These are phyloP conservation scores for Odontocolon sp. DNA, from an alignment of 2,888 invertebrate species.

Conservation along the genomic window DNA sequence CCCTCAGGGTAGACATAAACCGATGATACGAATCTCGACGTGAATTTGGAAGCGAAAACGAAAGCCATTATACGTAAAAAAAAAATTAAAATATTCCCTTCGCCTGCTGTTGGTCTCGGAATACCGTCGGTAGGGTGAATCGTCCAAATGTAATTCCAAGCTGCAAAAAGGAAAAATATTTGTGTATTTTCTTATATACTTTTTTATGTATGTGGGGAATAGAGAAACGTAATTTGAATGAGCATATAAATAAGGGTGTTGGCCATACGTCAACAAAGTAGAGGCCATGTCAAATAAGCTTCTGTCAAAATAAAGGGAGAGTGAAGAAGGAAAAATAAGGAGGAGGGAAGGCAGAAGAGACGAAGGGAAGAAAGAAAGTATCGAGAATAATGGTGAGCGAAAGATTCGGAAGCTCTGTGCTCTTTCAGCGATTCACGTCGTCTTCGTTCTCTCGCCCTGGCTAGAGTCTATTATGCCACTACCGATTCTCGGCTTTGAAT, in stretches of 20 bases:
- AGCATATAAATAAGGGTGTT: neutral
- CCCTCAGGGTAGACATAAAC: neutral
- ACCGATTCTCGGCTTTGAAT: conserved; percentile 53
- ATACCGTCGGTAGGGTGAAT: too few species aligned
- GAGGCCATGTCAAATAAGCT: neutral
- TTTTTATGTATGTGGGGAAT: too few species aligned
- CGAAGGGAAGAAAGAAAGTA: conserved; percentile 20
- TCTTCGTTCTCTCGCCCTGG: neutral
- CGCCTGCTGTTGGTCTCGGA: too few species aligned
- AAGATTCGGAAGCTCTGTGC: conserved; percentile 15
- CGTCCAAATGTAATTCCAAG: too few species aligned
- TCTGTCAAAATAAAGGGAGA: neutral
- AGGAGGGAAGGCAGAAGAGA: neutral
- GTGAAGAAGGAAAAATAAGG: neutral
- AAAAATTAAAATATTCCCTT: too few species aligned
- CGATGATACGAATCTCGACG: neutral
- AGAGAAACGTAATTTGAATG: neutral
- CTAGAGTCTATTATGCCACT: conserved; percentile 47
- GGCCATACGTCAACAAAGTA: neutral
- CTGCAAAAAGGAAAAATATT: too few species aligned
- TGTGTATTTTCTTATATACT: too few species aligned
- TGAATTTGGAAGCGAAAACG: neutral
- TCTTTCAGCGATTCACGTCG: neutral
- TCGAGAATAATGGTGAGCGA: conserved; percentile 48
- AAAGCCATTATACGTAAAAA: neutral